Percentiles rank a stretch among this genome's conserved stretches.
These are phyloP conservation scores for Acrobeloides nanus DNA, from an alignment of 2,888 invertebrate genomes.

Conservation along the genomic window DNA sequence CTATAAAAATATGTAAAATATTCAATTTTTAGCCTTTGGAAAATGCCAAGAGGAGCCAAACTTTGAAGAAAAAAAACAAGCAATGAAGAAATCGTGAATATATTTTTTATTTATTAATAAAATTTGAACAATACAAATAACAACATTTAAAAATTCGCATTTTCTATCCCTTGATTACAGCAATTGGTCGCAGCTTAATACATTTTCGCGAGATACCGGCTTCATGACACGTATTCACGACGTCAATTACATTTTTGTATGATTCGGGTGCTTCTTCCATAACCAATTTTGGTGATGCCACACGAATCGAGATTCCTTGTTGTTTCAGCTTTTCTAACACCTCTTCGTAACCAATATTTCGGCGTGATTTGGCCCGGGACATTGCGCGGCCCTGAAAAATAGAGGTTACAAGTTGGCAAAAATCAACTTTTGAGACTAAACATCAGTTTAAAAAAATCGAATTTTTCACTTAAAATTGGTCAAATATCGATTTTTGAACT, in stretches of 20 bases:
- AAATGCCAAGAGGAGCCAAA: neutral
- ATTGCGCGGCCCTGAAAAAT: conserved; percentile 86
- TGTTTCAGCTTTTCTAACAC: conserved; percentile 75
- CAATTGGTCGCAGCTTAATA: conserved; percentile 90
- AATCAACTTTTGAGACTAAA: too few species aligned
- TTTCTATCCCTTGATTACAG: conserved; percentile 90
- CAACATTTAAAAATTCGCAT: neutral
- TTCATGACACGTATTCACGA: conserved; percentile 92
- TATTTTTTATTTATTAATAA: neutral
- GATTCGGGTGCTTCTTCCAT: conserved; percentile 99
- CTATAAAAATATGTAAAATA: too few species aligned
- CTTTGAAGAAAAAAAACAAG: neutral
- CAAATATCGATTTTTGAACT: too few species aligned
- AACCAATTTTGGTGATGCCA: conserved; percentile 95
- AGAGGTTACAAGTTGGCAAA: too few species aligned
- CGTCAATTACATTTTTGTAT: conserved; percentile 98
- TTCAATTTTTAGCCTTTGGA: too few species aligned
- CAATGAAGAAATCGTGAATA: neutral
- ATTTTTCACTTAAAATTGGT: too few species aligned
- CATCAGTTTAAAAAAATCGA: too few species aligned
- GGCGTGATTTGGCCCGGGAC: conserved; percentile 89
- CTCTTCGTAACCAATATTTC: conserved; percentile 84
- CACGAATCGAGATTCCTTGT: conserved; percentile 68
- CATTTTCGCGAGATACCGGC: conserved; percentile 95
- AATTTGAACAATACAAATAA: neutral